A percentile compares a stretch with the other conserved stretches of the same genome.
These are phyloP conservation scores for Saguinus imperator DNA, from an alignment of 2,113 vertebrate genomes.

Conservation along the genomic window DNA sequence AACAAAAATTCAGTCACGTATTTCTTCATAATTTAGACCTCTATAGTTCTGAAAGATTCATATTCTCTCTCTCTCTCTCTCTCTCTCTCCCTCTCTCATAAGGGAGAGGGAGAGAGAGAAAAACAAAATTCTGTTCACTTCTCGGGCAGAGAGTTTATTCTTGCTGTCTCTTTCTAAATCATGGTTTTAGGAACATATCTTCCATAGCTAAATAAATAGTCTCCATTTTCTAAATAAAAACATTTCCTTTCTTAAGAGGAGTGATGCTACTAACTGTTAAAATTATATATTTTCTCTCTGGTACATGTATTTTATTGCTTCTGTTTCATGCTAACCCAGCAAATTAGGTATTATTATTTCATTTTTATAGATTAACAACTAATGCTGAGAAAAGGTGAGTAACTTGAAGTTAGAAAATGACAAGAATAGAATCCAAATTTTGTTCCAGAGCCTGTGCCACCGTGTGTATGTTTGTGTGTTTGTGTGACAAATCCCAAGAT, in stretches of 20 bases:
- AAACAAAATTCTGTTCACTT: not conserved
- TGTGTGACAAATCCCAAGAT: not conserved
- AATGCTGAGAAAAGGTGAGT: not conserved
- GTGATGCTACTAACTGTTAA: not conserved
- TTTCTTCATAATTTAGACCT: not conserved
- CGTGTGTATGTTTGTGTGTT: not conserved
- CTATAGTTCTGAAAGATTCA: not conserved
- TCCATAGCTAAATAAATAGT: not conserved
- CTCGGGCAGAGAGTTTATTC: not conserved
- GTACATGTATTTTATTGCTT: not conserved
- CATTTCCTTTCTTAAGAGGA: not conserved
- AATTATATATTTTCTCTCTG: not conserved
- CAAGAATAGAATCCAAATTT: not conserved
- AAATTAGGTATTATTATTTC: not conserved
- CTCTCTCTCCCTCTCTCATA: not conserved
- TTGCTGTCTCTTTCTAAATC: slow-evolving; percentile 7
- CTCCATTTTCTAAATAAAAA: not conserved
- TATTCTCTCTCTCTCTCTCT: not conserved
- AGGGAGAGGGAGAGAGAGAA: too few species aligned
- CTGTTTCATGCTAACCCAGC: not conserved
- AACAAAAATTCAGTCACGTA: not conserved
- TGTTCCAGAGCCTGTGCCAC: not conserved
- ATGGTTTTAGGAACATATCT: not conserved
- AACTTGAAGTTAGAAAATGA: not conserved
- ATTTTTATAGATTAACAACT: not conserved